phyloP scores from a whole-genome alignment of 2,888 invertebrate genomes.

The Iselma pallidipennis region DNA sequence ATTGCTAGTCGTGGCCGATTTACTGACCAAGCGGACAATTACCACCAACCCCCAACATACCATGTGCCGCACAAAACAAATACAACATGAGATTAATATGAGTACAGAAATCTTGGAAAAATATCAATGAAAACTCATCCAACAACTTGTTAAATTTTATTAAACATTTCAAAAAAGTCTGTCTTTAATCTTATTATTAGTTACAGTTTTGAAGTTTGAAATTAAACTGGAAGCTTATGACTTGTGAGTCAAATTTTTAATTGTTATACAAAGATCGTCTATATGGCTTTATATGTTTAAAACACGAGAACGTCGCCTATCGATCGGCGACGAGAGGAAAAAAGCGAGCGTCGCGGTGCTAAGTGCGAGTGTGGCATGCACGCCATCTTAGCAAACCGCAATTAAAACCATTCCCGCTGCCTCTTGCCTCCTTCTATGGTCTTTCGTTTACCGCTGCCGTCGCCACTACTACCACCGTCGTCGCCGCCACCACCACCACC shows the following conservation, averaged over 20 bases:
- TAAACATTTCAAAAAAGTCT: no score
- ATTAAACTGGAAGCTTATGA: no score
- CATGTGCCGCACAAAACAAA: background rate
- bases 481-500: conserved; percentile 4
- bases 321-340: conserved; percentile 50
- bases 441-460: conserved; percentile 33
- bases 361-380: conserved; percentile 58
- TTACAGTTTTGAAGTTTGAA: no score
- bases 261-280: conserved; percentile 42
- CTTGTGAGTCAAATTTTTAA: conserved; percentile 40
- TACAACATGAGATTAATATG: no score
- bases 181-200: no score
- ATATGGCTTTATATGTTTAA: conserved; percentile 53
- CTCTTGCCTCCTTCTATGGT: conserved; percentile 26
- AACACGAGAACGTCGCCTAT: conserved; percentile 55
- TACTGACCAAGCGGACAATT: background rate
- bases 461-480: conserved; percentile 25
- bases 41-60: no score
- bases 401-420: conserved; percentile 50
- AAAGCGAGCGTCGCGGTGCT: conserved; percentile 56
- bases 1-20: conserved; percentile 46
- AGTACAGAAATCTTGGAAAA: no score
- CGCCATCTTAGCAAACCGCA: conserved; percentile 58
- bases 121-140: no score
- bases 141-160: no score